Conservation (phyloP, 1,140 invertebrate genomes). For the Trichonephila clavipes region DNA sequence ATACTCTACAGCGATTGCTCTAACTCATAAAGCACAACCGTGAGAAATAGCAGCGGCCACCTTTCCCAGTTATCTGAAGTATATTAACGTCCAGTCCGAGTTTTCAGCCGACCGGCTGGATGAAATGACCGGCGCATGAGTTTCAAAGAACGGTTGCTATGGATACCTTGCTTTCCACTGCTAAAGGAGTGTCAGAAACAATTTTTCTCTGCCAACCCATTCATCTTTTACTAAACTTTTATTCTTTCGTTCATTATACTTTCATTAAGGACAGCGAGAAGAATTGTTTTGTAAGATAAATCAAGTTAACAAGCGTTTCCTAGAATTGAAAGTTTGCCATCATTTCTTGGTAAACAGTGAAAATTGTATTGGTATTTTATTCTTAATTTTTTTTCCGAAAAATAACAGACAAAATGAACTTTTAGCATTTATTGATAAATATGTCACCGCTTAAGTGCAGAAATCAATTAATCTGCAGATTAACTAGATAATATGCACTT, state of each 20-base stretch:
- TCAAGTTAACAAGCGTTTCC: not conserved
- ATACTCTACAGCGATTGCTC: not conserved
- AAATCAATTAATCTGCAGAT: no score
- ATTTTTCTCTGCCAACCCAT: constrained; percentile 48
- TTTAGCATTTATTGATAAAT: no score
- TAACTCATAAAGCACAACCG: not conserved
- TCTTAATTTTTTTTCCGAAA: not conserved
- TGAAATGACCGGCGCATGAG: constrained; percentile 22
- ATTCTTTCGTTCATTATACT: not conserved
- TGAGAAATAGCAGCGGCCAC: not conserved
- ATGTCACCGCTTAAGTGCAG: no score
- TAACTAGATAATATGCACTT: no score
- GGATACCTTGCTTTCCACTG: constrained; percentile 23
- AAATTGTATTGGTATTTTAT: not conserved
- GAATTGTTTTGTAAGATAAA: not conserved
- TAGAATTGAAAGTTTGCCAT: not conserved
- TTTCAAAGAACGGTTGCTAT: constrained; percentile 52
- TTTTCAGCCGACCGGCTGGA: constrained; percentile 35
- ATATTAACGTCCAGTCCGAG: constrained; percentile 23
- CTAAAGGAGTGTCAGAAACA: constrained; percentile 60
- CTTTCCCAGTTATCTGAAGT: not conserved
- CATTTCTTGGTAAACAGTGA: no score
- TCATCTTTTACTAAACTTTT: constrained; percentile 50
- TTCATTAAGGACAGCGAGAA: not conserved
- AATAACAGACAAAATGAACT: not conserved